Base-by-base conservation (phyloP, 2,888 invertebrate genomes). In the Therioaphis trifolii region DNA sequence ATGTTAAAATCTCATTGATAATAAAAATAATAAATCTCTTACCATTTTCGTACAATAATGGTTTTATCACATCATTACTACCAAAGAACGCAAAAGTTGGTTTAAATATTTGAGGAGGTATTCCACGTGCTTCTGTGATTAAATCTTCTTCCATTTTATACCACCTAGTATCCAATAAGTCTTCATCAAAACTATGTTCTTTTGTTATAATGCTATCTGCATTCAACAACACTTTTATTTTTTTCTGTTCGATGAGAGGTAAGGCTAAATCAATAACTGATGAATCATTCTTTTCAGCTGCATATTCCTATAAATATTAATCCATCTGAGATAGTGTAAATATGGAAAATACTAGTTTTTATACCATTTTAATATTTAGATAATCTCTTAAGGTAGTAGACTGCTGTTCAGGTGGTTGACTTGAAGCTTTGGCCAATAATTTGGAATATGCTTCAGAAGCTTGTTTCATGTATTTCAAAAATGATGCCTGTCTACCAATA, bases 401-500 rank as follows among this genome's bases (percentile, higher is more conserved):
- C 89, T 96, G 96, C 88, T 95, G 95, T 72, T 91, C 89, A 3
- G 92, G 91, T 85, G 92, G 92, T 88, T 95, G 95, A 86, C 91
- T 91, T 87, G 93, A 93, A 58, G 91, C 91, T 24, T 93, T 93
- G 76, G 92, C 91, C 71, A 96, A 89, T 85, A 97, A 91, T 87
- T 93, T 93, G 84, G 94, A 92, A 88, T 96, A 94, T 85, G 96
- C 94, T 86, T 91, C 89, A 86, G 92, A 92, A 74, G 95, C 92
- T 87, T 93, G 93, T 86, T 92, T 90, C 46, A 92, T 89, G 87
- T 92, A 92, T 87, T 94, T 93, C 87, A 97, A 90, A 88, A 94
- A 93, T 87, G 94, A 93, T 49, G 96, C 96, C 88, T 97, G 94
- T 86, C 96, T 93, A 1, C 97, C 97, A 87, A 98, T 94, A 9